Evolutionary conservation across 1,140 invertebrate genomes (phyloP).

Genomic region (Gryon sp.): DNA sequence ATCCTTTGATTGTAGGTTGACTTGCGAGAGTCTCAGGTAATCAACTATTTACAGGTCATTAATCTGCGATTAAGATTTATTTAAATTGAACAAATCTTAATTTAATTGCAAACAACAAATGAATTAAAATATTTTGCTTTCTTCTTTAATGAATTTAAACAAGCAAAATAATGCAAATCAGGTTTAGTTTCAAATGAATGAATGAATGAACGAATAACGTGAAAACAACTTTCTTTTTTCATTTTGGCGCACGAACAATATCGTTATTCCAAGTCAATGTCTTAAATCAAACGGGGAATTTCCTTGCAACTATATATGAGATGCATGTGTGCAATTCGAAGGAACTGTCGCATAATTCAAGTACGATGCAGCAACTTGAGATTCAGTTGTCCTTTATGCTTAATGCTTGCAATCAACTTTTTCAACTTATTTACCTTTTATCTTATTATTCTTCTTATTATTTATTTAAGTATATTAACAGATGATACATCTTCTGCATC

Average conservation of each 20-base stretch:
- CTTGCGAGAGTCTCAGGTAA: slow-evolving; percentile 6
- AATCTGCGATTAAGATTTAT: background rate
- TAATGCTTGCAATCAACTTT: background rate
- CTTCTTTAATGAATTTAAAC: too few relatives aligned
- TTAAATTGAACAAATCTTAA: background rate
- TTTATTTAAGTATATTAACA: too few relatives aligned
- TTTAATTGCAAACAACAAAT: too few relatives aligned
- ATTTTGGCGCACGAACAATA: background rate
- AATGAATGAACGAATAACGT: too few relatives aligned
- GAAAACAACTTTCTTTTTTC: background rate
- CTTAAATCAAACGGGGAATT: background rate
- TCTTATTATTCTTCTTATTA: too few relatives aligned
- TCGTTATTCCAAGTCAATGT: background rate
- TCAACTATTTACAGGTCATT: slow-evolving; percentile 32
- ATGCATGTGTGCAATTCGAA: slow-evolving; percentile 9
- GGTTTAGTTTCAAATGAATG: too few relatives aligned
- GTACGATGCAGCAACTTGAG: too few relatives aligned
- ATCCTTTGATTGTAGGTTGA: slow-evolving; percentile 10
- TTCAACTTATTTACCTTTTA: too few relatives aligned
- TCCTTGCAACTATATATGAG: background rate
- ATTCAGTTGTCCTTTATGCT: slow-evolving; percentile 8
- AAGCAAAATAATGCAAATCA: too few relatives aligned
- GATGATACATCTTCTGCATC: too few relatives aligned
- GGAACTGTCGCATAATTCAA: slow-evolving; percentile 10
- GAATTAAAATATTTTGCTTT: too few relatives aligned